Evolutionary conservation across 1,140 invertebrate genomes (phyloP).

Genomic region (Meloidogyne floridensis): DNA sequence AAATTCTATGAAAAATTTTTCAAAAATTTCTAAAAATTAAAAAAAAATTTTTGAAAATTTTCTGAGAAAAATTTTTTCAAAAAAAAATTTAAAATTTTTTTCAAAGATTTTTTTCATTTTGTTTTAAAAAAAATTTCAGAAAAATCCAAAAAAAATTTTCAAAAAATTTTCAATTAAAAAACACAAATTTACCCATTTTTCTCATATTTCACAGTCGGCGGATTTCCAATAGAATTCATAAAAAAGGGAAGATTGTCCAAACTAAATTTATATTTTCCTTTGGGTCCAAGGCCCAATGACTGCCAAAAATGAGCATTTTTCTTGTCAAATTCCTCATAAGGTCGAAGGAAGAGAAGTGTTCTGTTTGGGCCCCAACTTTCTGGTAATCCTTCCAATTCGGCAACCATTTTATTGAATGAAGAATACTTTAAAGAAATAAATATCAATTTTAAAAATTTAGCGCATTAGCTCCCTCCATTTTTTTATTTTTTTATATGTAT

Average conservation of each 20-base stretch:
- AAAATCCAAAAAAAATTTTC: no score
- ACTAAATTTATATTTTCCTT: conserved; percentile 37
- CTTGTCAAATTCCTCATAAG: conserved; percentile 57
- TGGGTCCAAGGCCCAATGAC: conserved; percentile 35
- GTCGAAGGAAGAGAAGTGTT: conserved; percentile 56
- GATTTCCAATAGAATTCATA: conserved; percentile 54
- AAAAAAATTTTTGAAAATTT: not conserved
- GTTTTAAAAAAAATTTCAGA: no score
- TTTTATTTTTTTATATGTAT: no score
- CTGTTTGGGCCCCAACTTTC: conserved; percentile 57
- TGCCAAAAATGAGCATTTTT: conserved; percentile 33
- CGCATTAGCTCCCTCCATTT: no score
- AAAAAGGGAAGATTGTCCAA: conserved; percentile 55
- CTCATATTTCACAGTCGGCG: conserved; percentile 48
- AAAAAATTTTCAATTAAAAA: no score
- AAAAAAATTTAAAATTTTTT: no score
- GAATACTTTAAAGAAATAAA: conserved; percentile 41
- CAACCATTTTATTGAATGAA: conserved; percentile 56
- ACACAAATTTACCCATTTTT: not conserved
- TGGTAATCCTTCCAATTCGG: conserved; percentile 55
- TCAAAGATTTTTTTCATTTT: no score
- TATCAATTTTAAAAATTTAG: no score
- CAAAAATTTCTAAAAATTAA: not conserved
- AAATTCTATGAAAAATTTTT: no score
- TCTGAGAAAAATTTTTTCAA: no score